Evolutionary conservation across 2,797 vertebrate genomes (phyloP), one percentile per base, ranked within the genome.

Genomic region (Amblyopsis hoosieri): DNA sequence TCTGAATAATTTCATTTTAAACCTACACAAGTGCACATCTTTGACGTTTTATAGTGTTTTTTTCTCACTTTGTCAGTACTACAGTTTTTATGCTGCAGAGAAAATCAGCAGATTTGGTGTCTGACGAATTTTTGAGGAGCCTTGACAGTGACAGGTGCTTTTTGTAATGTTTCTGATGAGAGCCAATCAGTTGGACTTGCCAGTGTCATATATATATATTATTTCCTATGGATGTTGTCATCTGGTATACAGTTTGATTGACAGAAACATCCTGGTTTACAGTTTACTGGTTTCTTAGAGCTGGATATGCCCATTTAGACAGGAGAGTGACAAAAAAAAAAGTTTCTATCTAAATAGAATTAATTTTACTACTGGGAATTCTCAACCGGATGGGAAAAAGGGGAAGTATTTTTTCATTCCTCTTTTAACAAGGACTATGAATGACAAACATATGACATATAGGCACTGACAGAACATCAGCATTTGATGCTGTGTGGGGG

Each of bases 261-360:
- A 94, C 95, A 94, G 93, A 91, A 93, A 94, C 94, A 92, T 93
- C 92, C 94, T 93, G 91, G 92, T 96, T 96, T 94, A 95, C 94
- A 96, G 89, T 96, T 96, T 95, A 95, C 93, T 96, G 94, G 91
- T 94, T 96, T 94, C 91, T 80, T 91, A 93, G 92, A 94, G 93
- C 88, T 93, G 93, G 94, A 96, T 94, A 92, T 96, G 94, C 94
- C 95, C 95, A 95, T 96, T 96, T 96, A 94, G 94, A 95, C 93
- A 92, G 92, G 91, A 89, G 93, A 95, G 92, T 95, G 95, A 96
- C 94, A 96, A 93, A 95, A 91, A 93, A 94, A 96, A 93, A 94
- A 96, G 93, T 95, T 95, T 94, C 93, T 93, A 94, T 95, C 93
- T 94, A 95, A 96, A 96, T 92, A 93, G 91, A 94, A 94, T 95